phyloP scores from a whole-genome alignment of 1,140 invertebrate species.

The Elymnias hypermnestra region DNA sequence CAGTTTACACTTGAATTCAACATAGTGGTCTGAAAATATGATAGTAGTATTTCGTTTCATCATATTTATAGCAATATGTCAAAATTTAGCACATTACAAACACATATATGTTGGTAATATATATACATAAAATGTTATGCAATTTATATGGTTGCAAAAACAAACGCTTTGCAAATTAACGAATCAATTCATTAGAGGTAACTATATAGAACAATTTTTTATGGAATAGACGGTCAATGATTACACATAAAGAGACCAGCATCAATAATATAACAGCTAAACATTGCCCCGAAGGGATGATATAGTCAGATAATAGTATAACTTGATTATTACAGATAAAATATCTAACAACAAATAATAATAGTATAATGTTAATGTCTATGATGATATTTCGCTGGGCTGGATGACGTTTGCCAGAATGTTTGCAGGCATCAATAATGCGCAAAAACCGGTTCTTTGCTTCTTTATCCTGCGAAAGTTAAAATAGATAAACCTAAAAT shows the following conservation, averaged over 20 bases:
- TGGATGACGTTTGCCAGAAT: conserved; percentile 38
- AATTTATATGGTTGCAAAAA: conserved; percentile 4
- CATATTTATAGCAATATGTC: no score
- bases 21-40: no score
- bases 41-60: no score
- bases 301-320: conserved; percentile 41
- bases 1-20: no score
- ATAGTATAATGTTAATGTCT: conserved; percentile 20
- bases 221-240: conserved; percentile 19
- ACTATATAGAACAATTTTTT: conserved; percentile 12
- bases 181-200: conserved; percentile 12
- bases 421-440: conserved; percentile 49
- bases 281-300: conserved; percentile 21
- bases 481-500: not conserved
- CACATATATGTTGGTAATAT: no score
- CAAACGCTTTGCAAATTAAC: not conserved
- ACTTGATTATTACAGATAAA: conserved; percentile 37
- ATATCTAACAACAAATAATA: conserved; percentile 36
- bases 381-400: conserved; percentile 37
- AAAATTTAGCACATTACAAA: no score
- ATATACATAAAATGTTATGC: no score
- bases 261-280: conserved; percentile 29
- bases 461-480: conserved; percentile 46
- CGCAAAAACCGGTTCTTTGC: conserved; percentile 37
- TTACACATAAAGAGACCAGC: conserved; percentile 20